phyloP scores from a whole-genome alignment of 2,888 invertebrate genomes.

The Parnassius apollo region DNA sequence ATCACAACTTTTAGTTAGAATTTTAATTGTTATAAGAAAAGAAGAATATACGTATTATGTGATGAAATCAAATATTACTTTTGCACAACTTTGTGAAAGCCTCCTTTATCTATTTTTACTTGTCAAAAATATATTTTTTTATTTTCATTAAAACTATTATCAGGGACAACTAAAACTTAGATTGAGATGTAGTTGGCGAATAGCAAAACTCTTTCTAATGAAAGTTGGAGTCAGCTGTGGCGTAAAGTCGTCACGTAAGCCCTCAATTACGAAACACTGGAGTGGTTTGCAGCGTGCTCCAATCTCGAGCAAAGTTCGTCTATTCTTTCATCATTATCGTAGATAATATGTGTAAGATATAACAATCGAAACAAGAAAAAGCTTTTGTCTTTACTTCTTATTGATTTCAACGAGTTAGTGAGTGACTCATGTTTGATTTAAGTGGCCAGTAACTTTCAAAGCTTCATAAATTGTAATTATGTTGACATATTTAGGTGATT shows the following conservation, averaged over 20 bases:
- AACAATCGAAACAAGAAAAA: conserved; percentile 18
- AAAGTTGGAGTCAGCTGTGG: conserved; percentile 69
- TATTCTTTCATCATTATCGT: conserved; percentile 69
- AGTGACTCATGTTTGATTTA: neutral
- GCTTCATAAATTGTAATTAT: no score
- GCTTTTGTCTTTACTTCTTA: neutral
- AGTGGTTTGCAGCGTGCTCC: conserved; percentile 57
- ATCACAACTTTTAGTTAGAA: no score
- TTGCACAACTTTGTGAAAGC: no score
- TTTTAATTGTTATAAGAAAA: no score
- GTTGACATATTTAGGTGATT: no score
- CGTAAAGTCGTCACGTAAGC: conserved; percentile 74
- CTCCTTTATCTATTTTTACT: no score
- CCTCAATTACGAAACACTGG: conserved; percentile 78
- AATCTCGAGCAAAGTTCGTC: conserved; percentile 67
- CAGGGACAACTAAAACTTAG: conserved; percentile 60
- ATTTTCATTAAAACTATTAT: no score
- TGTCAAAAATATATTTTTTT: no score
- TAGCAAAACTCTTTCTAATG: conserved; percentile 63
- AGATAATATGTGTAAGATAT: conserved; percentile 27
- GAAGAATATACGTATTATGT: no score
- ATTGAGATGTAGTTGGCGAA: conserved; percentile 73
- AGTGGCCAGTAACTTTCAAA: no score
- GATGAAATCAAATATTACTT: no score
- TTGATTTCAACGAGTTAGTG: neutral